phyloP scores from a whole-genome alignment of 2,797 vertebrate species.

The Pseudochromis fuscus region DNA sequence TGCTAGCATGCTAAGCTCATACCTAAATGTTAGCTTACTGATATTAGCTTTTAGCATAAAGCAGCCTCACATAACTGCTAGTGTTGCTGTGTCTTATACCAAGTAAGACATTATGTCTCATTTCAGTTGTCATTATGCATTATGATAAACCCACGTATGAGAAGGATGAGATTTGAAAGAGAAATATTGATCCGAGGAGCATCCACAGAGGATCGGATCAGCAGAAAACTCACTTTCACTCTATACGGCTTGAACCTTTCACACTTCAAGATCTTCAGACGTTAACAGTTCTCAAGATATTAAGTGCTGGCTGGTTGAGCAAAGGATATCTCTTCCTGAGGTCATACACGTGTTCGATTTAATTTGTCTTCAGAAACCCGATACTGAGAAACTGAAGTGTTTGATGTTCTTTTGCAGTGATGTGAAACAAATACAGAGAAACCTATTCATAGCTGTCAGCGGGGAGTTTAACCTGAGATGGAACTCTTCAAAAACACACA shows the following conservation, averaged over 20 bases:
- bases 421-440: conserved; percentile 51
- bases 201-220: conserved; percentile 10
- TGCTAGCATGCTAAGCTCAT: too few species aligned
- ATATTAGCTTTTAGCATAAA: too few species aligned
- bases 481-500: conserved; percentile 49
- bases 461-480: conserved; percentile 37
- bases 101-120: too few species aligned
- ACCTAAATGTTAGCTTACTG: too few species aligned
- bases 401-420: conserved; percentile 67
- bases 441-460: conserved; percentile 55
- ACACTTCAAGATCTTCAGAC: neutral
- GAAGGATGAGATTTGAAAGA: neutral
- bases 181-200: neutral
- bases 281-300: conserved; percentile 17
- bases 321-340: neutral
- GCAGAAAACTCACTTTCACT: neutral
- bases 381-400: conserved; percentile 58
- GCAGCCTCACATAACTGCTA: too few species aligned
- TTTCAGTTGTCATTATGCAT: neutral
- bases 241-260: neutral
- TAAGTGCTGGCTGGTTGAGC: neutral
- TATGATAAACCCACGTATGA: neutral
- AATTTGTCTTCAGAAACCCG: conserved; percentile 16
- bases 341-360: conserved; percentile 23
- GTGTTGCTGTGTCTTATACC: too few species aligned